Base-by-base conservation (phyloP, 2,888 invertebrate genomes). In the Leptinotarsa tumamoca region DNA sequence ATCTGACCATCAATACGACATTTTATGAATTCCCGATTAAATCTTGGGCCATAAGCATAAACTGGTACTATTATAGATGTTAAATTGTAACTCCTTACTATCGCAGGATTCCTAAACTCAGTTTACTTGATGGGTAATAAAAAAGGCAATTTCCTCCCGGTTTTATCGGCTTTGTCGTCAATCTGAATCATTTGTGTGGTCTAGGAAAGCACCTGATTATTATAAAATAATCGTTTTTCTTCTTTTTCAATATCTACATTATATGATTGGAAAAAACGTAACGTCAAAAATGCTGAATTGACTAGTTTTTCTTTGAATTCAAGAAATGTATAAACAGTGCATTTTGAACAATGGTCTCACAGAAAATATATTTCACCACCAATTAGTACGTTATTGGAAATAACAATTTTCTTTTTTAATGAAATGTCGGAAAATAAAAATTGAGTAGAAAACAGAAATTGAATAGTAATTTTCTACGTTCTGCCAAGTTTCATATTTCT, bases 41-140 rank as follows among this genome's bases (percentile, higher is more conserved):
- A 33, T 33, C 63, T 43, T 43, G 27, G n/a, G 63, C 63, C 27
- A 33, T 63, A 18, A 63, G 63, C 33, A 63, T 43, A 63, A 33
- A 43, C 43, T 58, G 23, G 58, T 58, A 58, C 58, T 58, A 13
- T 58, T 21, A 54, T 18, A 14, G 58, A 58, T 58, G 70, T 49
- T 58, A 49, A 23, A 70, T 27, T 33, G 70, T 70, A 33, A 43
- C 51, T 21, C 49, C 58, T 50, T 43, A 50, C 70, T 70, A 61
- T 49, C 23, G 43, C 43, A 33, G 33, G 33, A 63, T n/a, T n/a
- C 18, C n/a, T 33, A 43, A n/a, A 63, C 43, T 43, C 63, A 63
- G 63, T 63, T 63, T 43, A 63, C 33, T 33, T 18, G n/a, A 58
- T 58, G 23, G 23, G 27, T 23, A 23, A 52, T 68, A 15, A 17